Conservation (phyloP, 2,797 vertebrate genomes). For the Naso thynnoides region DNA sequence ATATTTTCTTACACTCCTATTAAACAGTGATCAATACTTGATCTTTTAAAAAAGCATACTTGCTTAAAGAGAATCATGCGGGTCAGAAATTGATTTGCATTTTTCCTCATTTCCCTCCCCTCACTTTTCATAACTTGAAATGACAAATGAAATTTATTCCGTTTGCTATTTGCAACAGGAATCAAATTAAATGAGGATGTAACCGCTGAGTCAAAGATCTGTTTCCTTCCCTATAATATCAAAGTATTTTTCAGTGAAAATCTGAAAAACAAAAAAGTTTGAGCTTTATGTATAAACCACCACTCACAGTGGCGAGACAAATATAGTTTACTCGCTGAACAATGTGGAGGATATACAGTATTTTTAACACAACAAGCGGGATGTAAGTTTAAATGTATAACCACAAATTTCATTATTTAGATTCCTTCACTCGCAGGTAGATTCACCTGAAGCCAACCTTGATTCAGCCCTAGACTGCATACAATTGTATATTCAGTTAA, state of each 20-base stretch:
- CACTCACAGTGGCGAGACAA: not conserved
- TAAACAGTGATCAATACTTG: not conserved
- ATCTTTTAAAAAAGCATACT: not conserved
- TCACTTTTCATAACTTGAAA: not conserved
- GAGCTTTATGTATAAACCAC: not conserved
- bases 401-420: not conserved
- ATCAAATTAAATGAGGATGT: no score
- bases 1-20: no score
- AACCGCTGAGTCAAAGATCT: no score
- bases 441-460: no score
- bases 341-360: not conserved
- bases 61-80: not conserved
- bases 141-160: no score
- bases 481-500: not conserved
- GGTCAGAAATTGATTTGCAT: not conserved
- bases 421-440: not conserved
- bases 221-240: no score
- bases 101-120: not conserved
- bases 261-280: no score
- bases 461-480: not conserved
- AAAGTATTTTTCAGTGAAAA: no score
- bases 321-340: no score
- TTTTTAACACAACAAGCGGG: not conserved
- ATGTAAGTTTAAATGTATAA: conserved; percentile 4
- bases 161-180: no score